Percentiles rank a stretch among this genome's conserved stretches.
Evolutionary conservation across 2,113 vertebrate species (phyloP).

Genomic region (Cichladusa arquata): DNA sequence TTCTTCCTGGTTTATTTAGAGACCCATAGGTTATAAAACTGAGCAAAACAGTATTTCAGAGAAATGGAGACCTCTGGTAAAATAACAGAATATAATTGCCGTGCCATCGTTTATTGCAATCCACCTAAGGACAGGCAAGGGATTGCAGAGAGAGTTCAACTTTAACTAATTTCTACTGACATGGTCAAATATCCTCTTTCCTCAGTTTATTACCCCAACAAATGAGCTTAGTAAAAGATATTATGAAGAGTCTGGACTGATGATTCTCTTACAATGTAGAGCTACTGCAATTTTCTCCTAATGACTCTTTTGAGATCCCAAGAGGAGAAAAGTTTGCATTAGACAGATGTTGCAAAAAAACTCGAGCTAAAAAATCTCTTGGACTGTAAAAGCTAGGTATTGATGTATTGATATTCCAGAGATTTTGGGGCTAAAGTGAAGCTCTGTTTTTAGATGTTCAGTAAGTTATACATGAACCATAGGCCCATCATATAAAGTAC

Average conservation of each 20-base stretch:
- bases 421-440: not conserved
- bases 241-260: not conserved
- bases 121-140: not conserved
- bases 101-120: not conserved
- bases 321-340: not conserved
- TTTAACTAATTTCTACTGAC: not conserved
- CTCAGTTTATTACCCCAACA: not conserved
- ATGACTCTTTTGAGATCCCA: not conserved
- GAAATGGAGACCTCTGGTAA: not conserved
- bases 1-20: not conserved
- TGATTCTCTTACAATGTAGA: not conserved
- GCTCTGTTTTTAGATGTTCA: not conserved
- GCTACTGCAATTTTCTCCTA: not conserved
- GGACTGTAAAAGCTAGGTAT: not conserved
- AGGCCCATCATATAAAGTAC: not conserved
- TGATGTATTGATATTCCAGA: not conserved
- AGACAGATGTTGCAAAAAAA: not conserved
- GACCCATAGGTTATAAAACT: not conserved
- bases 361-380: not conserved
- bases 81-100: not conserved
- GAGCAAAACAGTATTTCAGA: constrained; percentile 7
- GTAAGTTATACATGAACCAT: not conserved
- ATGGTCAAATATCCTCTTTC: not conserved
- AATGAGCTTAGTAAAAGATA: not conserved
- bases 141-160: not conserved